A percentile compares a stretch with the other conserved stretches of the same genome.
Evolutionary conservation across 1,140 invertebrate species (phyloP).

Genomic region (Triops cancriformis): DNA sequence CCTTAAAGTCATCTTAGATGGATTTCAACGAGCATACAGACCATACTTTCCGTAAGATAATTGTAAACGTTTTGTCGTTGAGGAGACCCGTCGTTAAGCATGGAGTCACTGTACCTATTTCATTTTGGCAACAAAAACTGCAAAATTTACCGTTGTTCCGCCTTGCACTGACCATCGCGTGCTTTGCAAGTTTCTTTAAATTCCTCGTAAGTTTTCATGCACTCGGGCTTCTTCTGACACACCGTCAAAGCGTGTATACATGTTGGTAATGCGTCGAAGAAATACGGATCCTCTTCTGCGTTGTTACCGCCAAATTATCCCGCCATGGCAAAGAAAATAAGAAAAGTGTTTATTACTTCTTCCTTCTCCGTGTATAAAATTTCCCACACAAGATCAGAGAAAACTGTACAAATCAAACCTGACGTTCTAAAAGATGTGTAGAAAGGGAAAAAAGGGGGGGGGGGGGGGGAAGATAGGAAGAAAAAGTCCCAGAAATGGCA

Average conservation of each 20-base stretch:
- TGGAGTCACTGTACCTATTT: too few species aligned
- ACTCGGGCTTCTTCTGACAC: slow-evolving; percentile 62
- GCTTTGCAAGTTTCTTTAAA: slow-evolving; percentile 77
- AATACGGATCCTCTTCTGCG: slow-evolving; percentile 75
- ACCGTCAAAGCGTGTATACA: slow-evolving; percentile 76
- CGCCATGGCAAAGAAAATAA: slow-evolving; percentile 26
- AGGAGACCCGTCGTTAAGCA: too few species aligned
- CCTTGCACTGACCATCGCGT: slow-evolving; percentile 69
- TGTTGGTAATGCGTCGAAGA: slow-evolving; percentile 71
- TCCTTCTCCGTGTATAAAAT: background rate
- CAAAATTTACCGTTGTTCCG: slow-evolving; percentile 67
- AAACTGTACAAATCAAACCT: background rate
- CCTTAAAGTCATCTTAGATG: too few species aligned
- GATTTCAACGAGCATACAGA: too few species aligned
- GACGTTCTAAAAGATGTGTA: too few species aligned
- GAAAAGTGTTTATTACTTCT: slow-evolving; percentile 15
- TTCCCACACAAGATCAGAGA: background rate
- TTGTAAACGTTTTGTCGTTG: too few species aligned
- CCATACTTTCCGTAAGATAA: too few species aligned
- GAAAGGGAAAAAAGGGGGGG: too few species aligned
- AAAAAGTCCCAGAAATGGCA: background rate
- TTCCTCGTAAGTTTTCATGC: slow-evolving; percentile 66
- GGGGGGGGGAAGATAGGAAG: too few species aligned
- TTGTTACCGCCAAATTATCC: background rate
- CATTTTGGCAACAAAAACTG: background rate